A percentile compares a stretch with the other conserved stretches of the same genome.
phyloP scores from a whole-genome alignment of 1,140 invertebrate genomes.

The silkworm (Bombyx mori) region ASM3026992v2 NC_085129.1:19225001-19225500 shows the following conservation, averaged over 20 bases:
- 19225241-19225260: conserved; percentile 38
- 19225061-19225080: conserved; percentile 2
- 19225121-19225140: neutral
- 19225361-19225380: conserved; percentile 49
- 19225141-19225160: neutral
- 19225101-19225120: no score
- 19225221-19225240: conserved; percentile 52
- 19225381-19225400: conserved; percentile 65
- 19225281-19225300: conserved; percentile 51
- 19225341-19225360: conserved; percentile 39
- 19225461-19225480: no score
- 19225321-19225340: conserved; percentile 35
- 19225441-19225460: no score
- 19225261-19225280: conserved; percentile 53
- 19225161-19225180: neutral
- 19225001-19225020: conserved; percentile 46
- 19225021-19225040: conserved; percentile 21
- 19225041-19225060: neutral
- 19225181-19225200: neutral
- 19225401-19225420: conserved; percentile 65
- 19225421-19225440: conserved; percentile 40
- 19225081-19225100: conserved; percentile 18
- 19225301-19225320: conserved; percentile 36
- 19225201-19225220: conserved; percentile 41
- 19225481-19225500: no score